A percentile compares a stretch with the other conserved stretches of the same genome.
These are phyloP conservation scores for Zapornia atra DNA, from an alignment of 2,113 vertebrate genomes.

Conservation along the genomic window DNA sequence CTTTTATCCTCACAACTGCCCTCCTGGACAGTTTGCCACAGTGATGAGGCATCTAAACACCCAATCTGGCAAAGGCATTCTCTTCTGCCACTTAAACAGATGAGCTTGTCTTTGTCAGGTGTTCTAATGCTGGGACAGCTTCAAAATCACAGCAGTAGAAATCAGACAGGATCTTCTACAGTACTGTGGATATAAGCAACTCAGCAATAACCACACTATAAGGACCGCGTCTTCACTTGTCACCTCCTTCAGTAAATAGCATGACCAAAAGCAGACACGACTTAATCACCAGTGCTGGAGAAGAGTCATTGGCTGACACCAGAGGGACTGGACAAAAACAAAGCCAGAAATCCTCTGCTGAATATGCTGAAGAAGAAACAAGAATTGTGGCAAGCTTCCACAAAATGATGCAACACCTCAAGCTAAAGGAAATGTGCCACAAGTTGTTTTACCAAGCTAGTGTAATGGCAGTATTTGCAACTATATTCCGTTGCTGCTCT, in stretches of 20 bases:
- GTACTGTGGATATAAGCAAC: background rate
- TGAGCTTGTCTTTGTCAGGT: background rate
- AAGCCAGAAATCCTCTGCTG: background rate
- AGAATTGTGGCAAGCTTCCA: background rate
- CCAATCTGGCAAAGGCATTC: background rate
- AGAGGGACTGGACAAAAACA: fast-evolving
- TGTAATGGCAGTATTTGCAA: background rate
- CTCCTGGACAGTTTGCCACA: background rate
- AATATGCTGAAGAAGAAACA: background rate
- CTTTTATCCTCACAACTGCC: background rate
- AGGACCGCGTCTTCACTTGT: background rate
- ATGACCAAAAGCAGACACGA: background rate
- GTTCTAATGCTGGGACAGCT: background rate
- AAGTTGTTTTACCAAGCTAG: background rate
- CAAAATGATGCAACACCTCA: background rate
- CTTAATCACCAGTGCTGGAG: background rate
- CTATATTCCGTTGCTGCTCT: background rate
- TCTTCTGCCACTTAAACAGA: background rate
- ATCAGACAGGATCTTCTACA: background rate
- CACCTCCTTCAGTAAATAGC: background rate
- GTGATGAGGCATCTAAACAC: background rate
- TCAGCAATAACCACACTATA: background rate
- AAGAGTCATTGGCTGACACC: background rate
- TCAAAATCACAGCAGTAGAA: background rate
- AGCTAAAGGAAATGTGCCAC: background rate